Evolutionary conservation across 2,888 invertebrate genomes (phyloP), one percentile per base, ranked within the genome.

Genomic region (Chaitophorus viminalis): DNA sequence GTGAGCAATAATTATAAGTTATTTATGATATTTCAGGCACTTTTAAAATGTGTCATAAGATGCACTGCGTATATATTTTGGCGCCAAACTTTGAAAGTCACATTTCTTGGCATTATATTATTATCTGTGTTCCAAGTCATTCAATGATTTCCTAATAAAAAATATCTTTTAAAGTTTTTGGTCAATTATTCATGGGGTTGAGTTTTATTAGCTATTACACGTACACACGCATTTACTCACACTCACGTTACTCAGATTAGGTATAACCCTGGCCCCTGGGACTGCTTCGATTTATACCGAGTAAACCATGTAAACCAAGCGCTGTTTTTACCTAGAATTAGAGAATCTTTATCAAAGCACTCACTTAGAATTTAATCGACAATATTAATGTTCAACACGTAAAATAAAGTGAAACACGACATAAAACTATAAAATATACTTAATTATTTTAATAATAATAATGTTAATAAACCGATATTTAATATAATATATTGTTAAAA

Each of bases 51-150:
- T 74, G 54, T 82, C 72, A 33, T 33, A 74, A 74, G 60, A 81
- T 60, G 33, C 31, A 52, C 52, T 52, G 31, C 31, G 60, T 29
- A 21, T 75, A 82, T 18, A 60, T 60, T 83, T 77, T 14, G n/a
- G 46, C 29, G 78, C 85, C 85, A 85, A 21, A 70, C 21, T 85
- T 70, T 85, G 78, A 76, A 84, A 84, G 46, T 68, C 76, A 84
- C 11, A 85, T 68, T 85, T 85, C 52, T 85, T 85, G 85, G 85
- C 85, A 85, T 36, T 65, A 31, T 54, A 54, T 78, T 78, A 54
- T 78, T 70, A 70, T 70, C 31, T 54, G 36, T 68, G 52, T 70
- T 77, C 78, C 78, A 85, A 85, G 52, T 70, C 21, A 36, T 85
- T 70, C 52, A 70, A 78, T 31, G 68, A 52, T 85, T 85, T 85